These are phyloP conservation scores for Chondrilla cf. caribensis DNA, from an alignment of 37 sponge, comb jelly and placozoan genomes.

Conservation along the genomic window DNA sequence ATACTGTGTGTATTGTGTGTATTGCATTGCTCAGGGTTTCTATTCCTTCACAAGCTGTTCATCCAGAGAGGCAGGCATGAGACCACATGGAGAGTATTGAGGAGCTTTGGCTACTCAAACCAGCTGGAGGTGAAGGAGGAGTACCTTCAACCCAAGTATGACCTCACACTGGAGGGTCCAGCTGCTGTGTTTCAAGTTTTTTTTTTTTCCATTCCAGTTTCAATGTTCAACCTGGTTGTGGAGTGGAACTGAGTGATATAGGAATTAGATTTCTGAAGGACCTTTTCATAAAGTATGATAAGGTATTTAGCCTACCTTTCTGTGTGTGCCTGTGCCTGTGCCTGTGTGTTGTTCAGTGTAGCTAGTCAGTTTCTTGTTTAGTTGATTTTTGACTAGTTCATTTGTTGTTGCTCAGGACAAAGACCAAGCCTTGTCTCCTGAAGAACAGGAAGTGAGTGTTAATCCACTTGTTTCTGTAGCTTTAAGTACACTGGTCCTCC, in stretches of 20 bases:
- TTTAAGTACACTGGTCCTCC: neutral
- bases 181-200: too few relatives aligned
- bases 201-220: slow-evolving; percentile 12
- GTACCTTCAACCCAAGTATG: slow-evolving; percentile 70
- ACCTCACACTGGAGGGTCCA: neutral
- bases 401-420: too few relatives aligned
- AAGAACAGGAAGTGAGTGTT: slow-evolving; percentile 60
- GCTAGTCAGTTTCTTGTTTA: neutral
- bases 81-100: slow-evolving; percentile 95
- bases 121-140: slow-evolving; percentile 73
- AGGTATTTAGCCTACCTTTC: too few relatives aligned
- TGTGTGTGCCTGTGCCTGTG: too few relatives aligned
- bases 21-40: slow-evolving; percentile 78
- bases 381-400: too few relatives aligned
- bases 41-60: slow-evolving; percentile 94
- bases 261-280: slow-evolving; percentile 68
- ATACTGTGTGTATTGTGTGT: neutral
- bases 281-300: slow-evolving; percentile 86
- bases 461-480: neutral
- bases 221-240: slow-evolving; percentile 62
- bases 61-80: slow-evolving; percentile 95
- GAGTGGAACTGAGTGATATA: slow-evolving; percentile 63
- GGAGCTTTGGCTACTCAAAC: slow-evolving; percentile 95
- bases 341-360: too few relatives aligned
- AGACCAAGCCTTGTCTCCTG: slow-evolving; percentile 68